Evolutionary conservation across 1,140 invertebrate species (phyloP).

Genomic region (Tenebrio molitor): DNA sequence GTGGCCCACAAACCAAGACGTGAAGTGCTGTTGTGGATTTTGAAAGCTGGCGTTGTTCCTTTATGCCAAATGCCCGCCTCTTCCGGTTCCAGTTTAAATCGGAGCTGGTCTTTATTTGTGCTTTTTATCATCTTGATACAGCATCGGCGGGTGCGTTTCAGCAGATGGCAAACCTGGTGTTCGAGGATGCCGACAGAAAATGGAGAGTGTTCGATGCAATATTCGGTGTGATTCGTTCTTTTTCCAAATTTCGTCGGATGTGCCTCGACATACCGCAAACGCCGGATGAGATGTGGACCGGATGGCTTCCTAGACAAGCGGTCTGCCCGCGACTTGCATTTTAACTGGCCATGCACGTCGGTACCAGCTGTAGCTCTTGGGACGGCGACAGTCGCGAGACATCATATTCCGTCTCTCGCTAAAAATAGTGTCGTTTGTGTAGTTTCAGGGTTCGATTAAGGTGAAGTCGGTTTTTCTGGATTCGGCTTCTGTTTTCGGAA

Average conservation of each 20-base stretch:
- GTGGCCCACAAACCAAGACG: conserved; percentile 42
- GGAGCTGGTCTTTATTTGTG: conserved; percentile 41
- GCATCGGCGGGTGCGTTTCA: conserved; percentile 7
- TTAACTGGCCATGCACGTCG: conserved; percentile 36
- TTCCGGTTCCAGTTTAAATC: conserved; percentile 45
- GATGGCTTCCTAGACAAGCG: conserved; percentile 40
- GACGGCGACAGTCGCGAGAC: conserved; percentile 26
- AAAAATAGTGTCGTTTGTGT: conserved; percentile 23
- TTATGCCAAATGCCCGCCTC: conserved; percentile 48
- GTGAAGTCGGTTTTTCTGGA: conserved; percentile 2
- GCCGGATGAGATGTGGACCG: conserved; percentile 43
- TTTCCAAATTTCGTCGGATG: conserved; percentile 26
- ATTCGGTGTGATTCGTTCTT: conserved; percentile 8
- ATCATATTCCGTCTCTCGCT: conserved; percentile 18
- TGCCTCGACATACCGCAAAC: conserved; percentile 22
- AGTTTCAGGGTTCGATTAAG: conserved; percentile 1
- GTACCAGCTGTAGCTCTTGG: conserved; percentile 7
- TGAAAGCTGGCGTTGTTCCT: conserved; percentile 45
- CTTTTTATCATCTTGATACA: conserved; percentile 32
- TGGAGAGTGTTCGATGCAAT: neutral
- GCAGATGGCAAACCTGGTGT: conserved; percentile 21
- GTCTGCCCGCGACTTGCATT: conserved; percentile 34
- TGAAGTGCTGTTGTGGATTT: conserved; percentile 47
- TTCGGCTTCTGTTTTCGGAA: neutral
- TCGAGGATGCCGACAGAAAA: conserved; percentile 8